Base-by-base conservation (phyloP, 2,797 vertebrate species). In the Acrossocheilus wenchowensis region DNA sequence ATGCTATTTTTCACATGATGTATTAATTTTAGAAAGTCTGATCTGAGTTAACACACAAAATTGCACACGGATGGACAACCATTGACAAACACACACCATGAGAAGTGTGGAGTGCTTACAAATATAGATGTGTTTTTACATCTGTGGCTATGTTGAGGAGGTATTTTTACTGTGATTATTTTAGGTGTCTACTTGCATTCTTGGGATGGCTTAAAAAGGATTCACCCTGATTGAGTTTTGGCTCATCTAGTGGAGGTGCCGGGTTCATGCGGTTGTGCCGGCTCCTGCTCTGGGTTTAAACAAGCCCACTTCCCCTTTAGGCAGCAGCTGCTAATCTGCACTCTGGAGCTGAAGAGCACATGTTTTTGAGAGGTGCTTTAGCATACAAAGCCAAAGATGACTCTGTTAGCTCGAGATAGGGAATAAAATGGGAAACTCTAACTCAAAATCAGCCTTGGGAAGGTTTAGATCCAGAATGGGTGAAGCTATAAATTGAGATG, bases 141-240 rank as follows among this genome's bases (percentile, higher is more conserved):
- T 83, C 75, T 83, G 78, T 90, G 88, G 88, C 80, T 88, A 86
- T 89, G 82, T 88, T 86, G 81, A 75, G 74, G 79, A 72, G 71
- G 73, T 87, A 88, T 88, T 88, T 89, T 84, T 66, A 82, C 81
- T 87, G 80, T 79, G 84, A 90, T 90, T 91, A 88, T 92, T 90
- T 91, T 82, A 72, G 71, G 78, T 64, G 57, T 57, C 45, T 64
- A 78, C 87, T 82, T 52, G 86, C 85, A 87, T 89, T 86, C 89
- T 88, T 71, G 85, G 83, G 84, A 87, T 88, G 68, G 73, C 62
- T 89, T 87, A 19, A 68, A 87, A 83, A 81, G 83, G 85, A 84
- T 89, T 88, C 89, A 71, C 81, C 81, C 43, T 54, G 54, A 82
- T 86, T 62, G 86, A 82, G 79, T 81, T 89, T 79, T 66, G 43